Percentiles rank a stretch among this genome's conserved stretches.
phyloP scores from a whole-genome alignment of 2,113 vertebrate genomes.

The Poecilia latipinna region DNA sequence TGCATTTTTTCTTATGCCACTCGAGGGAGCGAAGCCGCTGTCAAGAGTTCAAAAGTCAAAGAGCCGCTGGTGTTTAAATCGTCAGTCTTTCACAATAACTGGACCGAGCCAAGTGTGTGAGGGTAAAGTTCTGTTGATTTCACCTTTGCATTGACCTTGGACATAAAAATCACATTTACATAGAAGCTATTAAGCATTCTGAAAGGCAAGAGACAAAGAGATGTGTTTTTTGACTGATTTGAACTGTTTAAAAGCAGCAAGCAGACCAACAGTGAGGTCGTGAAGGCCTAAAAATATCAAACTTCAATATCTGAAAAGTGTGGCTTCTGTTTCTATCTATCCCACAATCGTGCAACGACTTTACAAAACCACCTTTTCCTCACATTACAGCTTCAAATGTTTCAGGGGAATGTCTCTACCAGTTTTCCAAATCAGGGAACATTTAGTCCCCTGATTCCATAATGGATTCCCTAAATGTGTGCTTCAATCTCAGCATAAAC shows the following conservation, averaged over 20 bases:
- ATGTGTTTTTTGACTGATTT: neutral
- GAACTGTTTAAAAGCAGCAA: neutral
- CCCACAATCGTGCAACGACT: too few relatives aligned
- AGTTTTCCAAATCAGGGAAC: too few relatives aligned
- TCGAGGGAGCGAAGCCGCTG: neutral
- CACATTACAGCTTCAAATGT: too few relatives aligned
- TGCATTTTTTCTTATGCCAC: slow-evolving; percentile 9
- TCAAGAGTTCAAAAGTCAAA: slow-evolving; percentile 28
- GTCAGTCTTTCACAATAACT: slow-evolving; percentile 25
- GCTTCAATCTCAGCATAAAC: too few relatives aligned
- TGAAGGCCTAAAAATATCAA: too few relatives aligned
- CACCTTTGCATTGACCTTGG: neutral
- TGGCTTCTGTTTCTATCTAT: too few relatives aligned
- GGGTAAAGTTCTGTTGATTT: neutral
- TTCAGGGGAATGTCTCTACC: too few relatives aligned
- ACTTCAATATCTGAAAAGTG: too few relatives aligned
- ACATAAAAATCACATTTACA: neutral
- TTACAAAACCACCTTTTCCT: too few relatives aligned
- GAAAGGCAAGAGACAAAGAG: neutral
- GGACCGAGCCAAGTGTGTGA: slow-evolving; percentile 35
- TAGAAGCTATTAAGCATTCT: neutral
- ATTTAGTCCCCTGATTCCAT: too few relatives aligned
- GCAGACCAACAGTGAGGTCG: neutral
- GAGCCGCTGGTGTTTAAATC: slow-evolving; percentile 2
- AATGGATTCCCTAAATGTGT: too few relatives aligned